Base-by-base conservation (phyloP, 2,797 vertebrate genomes). In the Xiphophorus birchmanni region DNA sequence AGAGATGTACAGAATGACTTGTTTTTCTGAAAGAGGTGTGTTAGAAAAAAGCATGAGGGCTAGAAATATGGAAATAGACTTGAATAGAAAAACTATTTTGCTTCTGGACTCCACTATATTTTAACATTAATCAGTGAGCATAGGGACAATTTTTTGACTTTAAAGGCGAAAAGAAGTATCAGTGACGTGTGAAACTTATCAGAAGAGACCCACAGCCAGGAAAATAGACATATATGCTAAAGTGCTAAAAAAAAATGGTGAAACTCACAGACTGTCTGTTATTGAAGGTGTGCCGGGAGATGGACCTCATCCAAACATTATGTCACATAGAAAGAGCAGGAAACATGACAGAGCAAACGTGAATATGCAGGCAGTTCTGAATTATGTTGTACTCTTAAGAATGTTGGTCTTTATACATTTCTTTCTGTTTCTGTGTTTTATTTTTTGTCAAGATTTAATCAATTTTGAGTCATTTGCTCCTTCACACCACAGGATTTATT, bases 1-100 rank as follows among this genome's bases (percentile, higher is more conserved):
- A 80, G 81, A 91, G 86, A 92, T 88, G 77, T 82, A 85, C 73
- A 63, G 76, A 77, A 80, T 75, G 80, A 90, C 87, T 89, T 90
- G 86, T 90, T 91, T 86, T 91, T 83, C 69, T 87, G 84, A 87
- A 82, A 69, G 82, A 80, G 71, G 77, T 75, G 63, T 58, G 73
- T 76, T 44, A 48, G 85, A 84, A 18, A 45, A 52, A 72, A 83
- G 58, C 84, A 76, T 65, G 58, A 90, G 87, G 74, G 76, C 71
- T 86, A 88, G 83, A 74, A 84, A 90, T 79, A 85, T 80, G 48
- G 82, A 83, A 73, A 80, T 86, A 79, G 67, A 69, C 77, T 73
- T 50, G 78, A 79, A 82, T 60, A 56, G 37, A 60, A 84, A 73
- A 87, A 82, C 75, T 87, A 80, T 45, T 73, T 78, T 6, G 26